These are phyloP conservation scores for Ormia ochracea DNA, from an alignment of 2,888 invertebrate species.

Conservation along the genomic window DNA sequence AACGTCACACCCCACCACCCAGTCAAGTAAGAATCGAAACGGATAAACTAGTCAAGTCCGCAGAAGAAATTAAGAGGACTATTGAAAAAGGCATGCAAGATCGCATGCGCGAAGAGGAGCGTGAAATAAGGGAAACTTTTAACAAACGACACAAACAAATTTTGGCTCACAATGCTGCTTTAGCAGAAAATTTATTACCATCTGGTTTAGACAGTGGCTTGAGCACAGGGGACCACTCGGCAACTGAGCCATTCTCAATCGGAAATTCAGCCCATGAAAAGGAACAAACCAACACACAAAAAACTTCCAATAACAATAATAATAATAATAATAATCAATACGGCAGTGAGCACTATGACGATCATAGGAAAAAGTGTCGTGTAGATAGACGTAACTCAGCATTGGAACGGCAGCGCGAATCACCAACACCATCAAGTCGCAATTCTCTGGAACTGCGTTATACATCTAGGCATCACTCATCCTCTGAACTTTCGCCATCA, in stretches of 20 bases:
- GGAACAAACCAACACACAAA: neutral
- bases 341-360: conserved; percentile 4
- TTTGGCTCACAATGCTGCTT: conserved; percentile 47
- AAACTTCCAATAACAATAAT: too few relatives aligned
- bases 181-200: conserved; percentile 46
- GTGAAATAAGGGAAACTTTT: conserved; percentile 68
- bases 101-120: conserved; percentile 70
- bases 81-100: conserved; percentile 73
- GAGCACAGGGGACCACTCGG: conserved; percentile 43
- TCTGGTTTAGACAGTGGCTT: conserved; percentile 49
- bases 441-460: conserved; percentile 14
- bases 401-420: neutral
- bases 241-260: conserved; percentile 39
- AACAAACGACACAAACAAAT: conserved; percentile 62
- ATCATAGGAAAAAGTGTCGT: conserved; percentile 56
- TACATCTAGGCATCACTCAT: conserved; percentile 28
- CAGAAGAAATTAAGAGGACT: conserved; percentile 72
- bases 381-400: conserved; percentile 64
- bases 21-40: conserved; percentile 69
- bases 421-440: conserved; percentile 9
- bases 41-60: conserved; percentile 72
- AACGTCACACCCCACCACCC: conserved; percentile 63
- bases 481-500: conserved; percentile 33
- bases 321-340: conserved; percentile 24
- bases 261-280: conserved; percentile 8